Evolutionary conservation across 2,888 invertebrate species (phyloP).

Genomic region (Drosophila colorata): DNA sequence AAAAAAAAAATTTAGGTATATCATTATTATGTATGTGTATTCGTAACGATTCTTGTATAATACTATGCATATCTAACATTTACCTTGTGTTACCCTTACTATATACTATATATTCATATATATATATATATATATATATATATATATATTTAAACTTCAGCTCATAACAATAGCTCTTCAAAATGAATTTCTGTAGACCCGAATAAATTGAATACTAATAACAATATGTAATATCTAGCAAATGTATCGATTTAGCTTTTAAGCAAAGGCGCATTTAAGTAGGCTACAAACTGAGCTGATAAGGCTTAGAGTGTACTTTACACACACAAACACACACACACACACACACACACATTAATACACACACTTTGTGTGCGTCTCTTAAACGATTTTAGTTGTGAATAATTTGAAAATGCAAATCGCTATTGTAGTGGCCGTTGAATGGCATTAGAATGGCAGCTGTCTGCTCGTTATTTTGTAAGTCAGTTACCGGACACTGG

Average conservation of each 20-base stretch:
- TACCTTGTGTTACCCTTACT: constrained; percentile 22
- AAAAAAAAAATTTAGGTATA: constrained; percentile 19
- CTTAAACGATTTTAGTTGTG: constrained; percentile 43
- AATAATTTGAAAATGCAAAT: constrained; percentile 38
- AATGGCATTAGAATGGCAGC: constrained; percentile 59
- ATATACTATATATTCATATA: constrained; percentile 21
- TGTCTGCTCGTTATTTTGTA: constrained; percentile 60
- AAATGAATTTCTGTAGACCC: constrained; percentile 47
- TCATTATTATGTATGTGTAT: constrained; percentile 31
- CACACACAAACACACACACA: constrained; percentile 30
- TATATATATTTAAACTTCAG: constrained; percentile 45
- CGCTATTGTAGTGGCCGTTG: constrained; percentile 40
- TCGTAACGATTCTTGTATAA: constrained; percentile 28
- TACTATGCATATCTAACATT: constrained; percentile 36
- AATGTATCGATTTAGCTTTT: constrained; percentile 63
- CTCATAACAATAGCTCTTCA: constrained; percentile 68
- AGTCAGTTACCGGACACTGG: constrained; percentile 52
- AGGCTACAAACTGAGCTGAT: constrained; percentile 35
- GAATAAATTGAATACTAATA: constrained; percentile 40
- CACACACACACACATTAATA: constrained; percentile 18
- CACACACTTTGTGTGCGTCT: constrained; percentile 4
- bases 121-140: constrained; percentile 17
- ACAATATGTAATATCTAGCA: constrained; percentile 53
- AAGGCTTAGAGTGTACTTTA: constrained; percentile 32
- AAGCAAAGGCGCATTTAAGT: constrained; percentile 46